Evolutionary conservation across 2,888 invertebrate genomes (phyloP).

Genomic region (Augochlorella aurata): DNA sequence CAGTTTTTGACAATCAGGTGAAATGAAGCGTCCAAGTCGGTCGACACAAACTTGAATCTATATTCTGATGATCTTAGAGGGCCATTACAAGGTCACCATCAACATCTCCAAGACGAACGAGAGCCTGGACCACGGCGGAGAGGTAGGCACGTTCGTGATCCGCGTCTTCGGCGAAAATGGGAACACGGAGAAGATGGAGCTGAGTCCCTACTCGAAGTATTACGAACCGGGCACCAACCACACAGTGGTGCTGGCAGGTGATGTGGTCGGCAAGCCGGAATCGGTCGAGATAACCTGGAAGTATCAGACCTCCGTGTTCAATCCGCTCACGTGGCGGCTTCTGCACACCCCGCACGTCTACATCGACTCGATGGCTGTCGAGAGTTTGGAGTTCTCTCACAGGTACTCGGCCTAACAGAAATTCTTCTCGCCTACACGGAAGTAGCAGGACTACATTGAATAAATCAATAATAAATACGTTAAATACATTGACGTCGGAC

Average conservation of each 20-base stretch:
- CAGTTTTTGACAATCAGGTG: background rate
- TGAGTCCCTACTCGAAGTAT: conserved; percentile 84
- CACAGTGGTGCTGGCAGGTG: conserved; percentile 87
- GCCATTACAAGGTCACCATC: conserved; percentile 90
- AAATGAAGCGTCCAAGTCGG: background rate
- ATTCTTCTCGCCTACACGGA: too few relatives aligned
- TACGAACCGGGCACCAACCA: conserved; percentile 89
- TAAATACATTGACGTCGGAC: too few relatives aligned
- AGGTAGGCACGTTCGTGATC: conserved; percentile 88
- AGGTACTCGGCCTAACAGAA: conserved; percentile 34
- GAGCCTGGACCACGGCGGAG: conserved; percentile 89
- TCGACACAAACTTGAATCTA: background rate
- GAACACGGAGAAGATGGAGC: conserved; percentile 85
- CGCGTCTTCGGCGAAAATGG: conserved; percentile 86
- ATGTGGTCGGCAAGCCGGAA: conserved; percentile 86
- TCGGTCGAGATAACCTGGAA: conserved; percentile 90
- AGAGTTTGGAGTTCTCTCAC: conserved; percentile 86
- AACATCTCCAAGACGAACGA: conserved; percentile 89
- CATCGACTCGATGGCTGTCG: conserved; percentile 87
- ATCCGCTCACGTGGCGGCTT: conserved; percentile 92
- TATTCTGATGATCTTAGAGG: conserved; percentile 83
- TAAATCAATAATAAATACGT: too few relatives aligned
- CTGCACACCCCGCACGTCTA: conserved; percentile 89
- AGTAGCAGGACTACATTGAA: too few relatives aligned
- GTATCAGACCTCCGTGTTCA: conserved; percentile 89